A percentile compares a stretch with the other conserved stretches of the same genome.
phyloP scores from a whole-genome alignment of 2,113 vertebrate species.

The Phyllopteryx taeniolatus region DNA sequence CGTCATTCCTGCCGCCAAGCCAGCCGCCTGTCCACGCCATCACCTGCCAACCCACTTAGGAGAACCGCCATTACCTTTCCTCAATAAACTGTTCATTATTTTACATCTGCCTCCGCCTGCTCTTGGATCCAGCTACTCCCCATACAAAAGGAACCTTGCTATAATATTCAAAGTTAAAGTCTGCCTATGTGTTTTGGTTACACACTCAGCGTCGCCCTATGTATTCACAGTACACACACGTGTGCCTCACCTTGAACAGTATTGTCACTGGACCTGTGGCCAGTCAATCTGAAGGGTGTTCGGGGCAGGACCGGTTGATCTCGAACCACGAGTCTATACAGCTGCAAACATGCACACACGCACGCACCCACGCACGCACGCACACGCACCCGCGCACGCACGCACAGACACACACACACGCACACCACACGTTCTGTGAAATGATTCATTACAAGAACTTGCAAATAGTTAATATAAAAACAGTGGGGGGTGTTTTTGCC shows the following conservation, averaged over 20 bases:
- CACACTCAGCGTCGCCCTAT: not conserved
- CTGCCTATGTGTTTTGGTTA: not conserved
- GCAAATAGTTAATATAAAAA: too few species aligned
- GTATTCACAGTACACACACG: slow-evolving; percentile 6
- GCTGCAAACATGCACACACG: slow-evolving; percentile 63
- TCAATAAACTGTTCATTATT: too few species aligned
- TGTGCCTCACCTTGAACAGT: slow-evolving; percentile 65
- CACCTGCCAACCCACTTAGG: too few species aligned
- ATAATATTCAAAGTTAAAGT: not conserved
- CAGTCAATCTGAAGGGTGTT: slow-evolving; percentile 96
- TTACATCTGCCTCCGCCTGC: too few species aligned
- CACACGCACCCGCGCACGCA: not conserved
- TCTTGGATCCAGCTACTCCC: too few species aligned
- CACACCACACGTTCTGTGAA: slow-evolving; percentile 7
- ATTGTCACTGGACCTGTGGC: slow-evolving; percentile 38
- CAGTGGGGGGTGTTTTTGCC: too few species aligned
- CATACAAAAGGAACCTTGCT: not conserved
- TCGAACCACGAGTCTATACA: slow-evolving; percentile 99
- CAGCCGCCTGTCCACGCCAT: too few species aligned
- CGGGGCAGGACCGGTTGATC: slow-evolving; percentile 99
- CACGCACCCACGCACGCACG: not conserved
- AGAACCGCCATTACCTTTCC: too few species aligned
- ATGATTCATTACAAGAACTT: not conserved
- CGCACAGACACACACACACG: not conserved
- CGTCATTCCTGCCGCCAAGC: too few species aligned